Percentiles rank a stretch among this genome's conserved stretches.
Evolutionary conservation across 2,888 invertebrate genomes (phyloP).

Genomic region (Hipparchia semele): DNA sequence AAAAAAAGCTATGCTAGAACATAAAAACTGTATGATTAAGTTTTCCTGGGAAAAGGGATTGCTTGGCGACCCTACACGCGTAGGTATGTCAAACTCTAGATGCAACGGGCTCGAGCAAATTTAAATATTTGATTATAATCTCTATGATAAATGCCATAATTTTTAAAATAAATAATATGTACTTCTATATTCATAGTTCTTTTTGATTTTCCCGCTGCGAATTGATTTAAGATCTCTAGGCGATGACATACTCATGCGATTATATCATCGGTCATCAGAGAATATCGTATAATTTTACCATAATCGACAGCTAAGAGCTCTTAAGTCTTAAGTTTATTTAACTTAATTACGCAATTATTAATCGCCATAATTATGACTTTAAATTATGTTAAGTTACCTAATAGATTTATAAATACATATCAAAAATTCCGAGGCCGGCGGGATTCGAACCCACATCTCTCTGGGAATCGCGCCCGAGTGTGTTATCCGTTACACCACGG

Average conservation of each 20-base stretch:
- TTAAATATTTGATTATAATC: constrained; percentile 78
- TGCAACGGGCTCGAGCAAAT: constrained; percentile 52
- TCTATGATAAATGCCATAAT: constrained; percentile 53
- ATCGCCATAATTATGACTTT: not conserved
- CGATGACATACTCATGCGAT: constrained; percentile 24
- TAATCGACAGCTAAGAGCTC: constrained; percentile 1
- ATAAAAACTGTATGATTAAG: not conserved
- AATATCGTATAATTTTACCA: constrained; percentile 2
- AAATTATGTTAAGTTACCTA: not conserved
- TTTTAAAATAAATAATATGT: constrained; percentile 35
- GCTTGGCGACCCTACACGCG: constrained; percentile 9
- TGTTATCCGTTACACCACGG: too few relatives aligned
- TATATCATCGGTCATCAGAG: constrained; percentile 8
- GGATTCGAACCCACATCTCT: too few relatives aligned
- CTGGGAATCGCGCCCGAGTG: too few relatives aligned
- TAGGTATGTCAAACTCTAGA: constrained; percentile 32
- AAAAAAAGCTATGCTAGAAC: too few relatives aligned
- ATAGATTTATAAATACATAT: too few relatives aligned
- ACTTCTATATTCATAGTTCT: constrained; percentile 32
- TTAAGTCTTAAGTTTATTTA: not conserved
- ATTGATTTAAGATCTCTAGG: constrained; percentile 37
- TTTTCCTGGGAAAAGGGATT: not conserved
- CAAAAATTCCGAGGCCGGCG: too few relatives aligned
- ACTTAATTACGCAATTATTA: not conserved
- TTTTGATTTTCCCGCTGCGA: constrained; percentile 27